Evolutionary conservation across 2,888 invertebrate species (phyloP), one percentile per base, ranked within the genome.

Genomic region (Leucophenga montana): DNA sequence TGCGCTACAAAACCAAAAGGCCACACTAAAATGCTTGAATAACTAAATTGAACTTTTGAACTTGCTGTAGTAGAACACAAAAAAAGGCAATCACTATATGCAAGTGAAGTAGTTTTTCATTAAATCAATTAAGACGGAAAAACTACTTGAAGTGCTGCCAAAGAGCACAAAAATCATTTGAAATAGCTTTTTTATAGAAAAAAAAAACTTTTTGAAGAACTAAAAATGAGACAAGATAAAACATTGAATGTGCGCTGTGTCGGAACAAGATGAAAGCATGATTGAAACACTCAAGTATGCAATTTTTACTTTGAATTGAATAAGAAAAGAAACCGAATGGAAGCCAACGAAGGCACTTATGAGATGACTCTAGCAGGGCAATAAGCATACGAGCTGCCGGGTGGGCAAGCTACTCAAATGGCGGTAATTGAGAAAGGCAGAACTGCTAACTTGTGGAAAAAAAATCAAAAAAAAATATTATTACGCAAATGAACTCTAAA

Each of bases 41-140:
- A 78, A 70, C 75, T 77, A 73, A 70, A 77, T 46, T 46, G 64
- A 39, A 62, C 39, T 39, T 39, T 39, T 39, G 39, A 39, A 39
- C 39, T 39, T 39, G 39, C 8, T 39, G 39, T 8, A 39, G 33
- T 33, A 5, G 8, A 3, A 33, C 4, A 39, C 11, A 39, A 8
- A 39, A 39, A 39, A 39, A 39, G 11, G 9, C 39, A 39, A 39
- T 39, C 39, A 39, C 9, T 39, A 5, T 8, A 39, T 39, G 39
- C 39, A 50, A 50, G 11, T 11, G 18, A 68, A 68, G 68, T 68
- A 64, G 64, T 68, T 68, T 68, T 68, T 64, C 68, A 68, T 64
- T 68, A 62, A 68, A 64, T 54, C 46, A 64, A 64, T 68, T 56
- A 68, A 68, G 64, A 22, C 62, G n/a, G 33, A 64, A 64, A 62